These are phyloP conservation scores for Neoitamus cyanurus DNA, from an alignment of 2,888 invertebrate genomes.

Conservation along the genomic window DNA sequence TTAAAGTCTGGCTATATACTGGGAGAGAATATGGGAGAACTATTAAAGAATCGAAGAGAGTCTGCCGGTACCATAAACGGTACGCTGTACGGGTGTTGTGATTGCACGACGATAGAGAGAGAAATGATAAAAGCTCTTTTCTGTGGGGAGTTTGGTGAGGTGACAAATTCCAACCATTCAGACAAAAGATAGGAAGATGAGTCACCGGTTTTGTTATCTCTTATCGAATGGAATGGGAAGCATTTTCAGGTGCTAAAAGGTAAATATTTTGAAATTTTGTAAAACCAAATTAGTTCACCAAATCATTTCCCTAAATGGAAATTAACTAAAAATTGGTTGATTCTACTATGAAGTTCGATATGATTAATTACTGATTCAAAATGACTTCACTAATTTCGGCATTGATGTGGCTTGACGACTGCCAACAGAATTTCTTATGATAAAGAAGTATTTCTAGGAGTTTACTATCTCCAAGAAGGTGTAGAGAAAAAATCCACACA, in stretches of 20 bases:
- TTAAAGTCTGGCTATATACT: neutral
- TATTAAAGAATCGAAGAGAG: neutral
- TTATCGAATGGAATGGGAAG: neutral
- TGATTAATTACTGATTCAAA: too few relatives aligned
- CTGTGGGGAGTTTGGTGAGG: neutral
- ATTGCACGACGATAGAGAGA: neutral
- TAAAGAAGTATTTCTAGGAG: too few relatives aligned
- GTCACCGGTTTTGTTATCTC: neutral
- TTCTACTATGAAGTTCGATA: too few relatives aligned
- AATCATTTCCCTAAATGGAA: neutral
- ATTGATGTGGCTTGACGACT: too few relatives aligned
- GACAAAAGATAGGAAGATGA: neutral
- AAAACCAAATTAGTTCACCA: neutral
- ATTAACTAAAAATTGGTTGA: neutral
- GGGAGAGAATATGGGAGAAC: neutral
- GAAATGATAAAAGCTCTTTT: slow-evolving; percentile 10
- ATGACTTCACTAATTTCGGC: too few relatives aligned
- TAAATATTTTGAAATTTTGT: neutral
- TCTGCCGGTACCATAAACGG: neutral
- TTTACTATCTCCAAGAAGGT: too few relatives aligned
- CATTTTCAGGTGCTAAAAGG: neutral
- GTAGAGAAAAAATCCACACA: too few relatives aligned
- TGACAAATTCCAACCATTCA: neutral
- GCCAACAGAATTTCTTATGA: too few relatives aligned
- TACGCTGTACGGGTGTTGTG: too few relatives aligned